These are phyloP conservation scores for Calcarius ornatus DNA, from an alignment of 2,113 vertebrate species.

Conservation along the genomic window DNA sequence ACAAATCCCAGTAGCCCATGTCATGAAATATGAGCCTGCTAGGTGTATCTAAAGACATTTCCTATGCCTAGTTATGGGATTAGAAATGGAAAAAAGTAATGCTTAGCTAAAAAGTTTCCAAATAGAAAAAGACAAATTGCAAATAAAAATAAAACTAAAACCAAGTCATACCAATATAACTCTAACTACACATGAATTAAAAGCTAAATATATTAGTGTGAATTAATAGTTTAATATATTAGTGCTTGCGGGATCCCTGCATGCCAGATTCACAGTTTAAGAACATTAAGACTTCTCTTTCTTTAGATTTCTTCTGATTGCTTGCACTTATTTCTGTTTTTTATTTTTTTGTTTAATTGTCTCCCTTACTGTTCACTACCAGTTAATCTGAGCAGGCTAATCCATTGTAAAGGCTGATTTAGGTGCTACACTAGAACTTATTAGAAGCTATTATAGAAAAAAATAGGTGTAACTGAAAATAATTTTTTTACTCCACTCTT, in stretches of 20 bases:
- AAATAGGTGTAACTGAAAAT: neutral
- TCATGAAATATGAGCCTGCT: neutral
- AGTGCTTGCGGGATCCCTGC: neutral
- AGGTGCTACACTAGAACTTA: neutral
- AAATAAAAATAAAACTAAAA: neutral
- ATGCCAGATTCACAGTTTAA: neutral
- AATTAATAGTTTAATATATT: neutral
- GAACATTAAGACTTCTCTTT: neutral
- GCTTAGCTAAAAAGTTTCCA: neutral
- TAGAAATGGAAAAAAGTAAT: neutral
- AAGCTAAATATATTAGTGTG: neutral
- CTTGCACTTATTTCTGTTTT: conserved; percentile 5
- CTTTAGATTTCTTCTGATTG: neutral
- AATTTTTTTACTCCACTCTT: neutral
- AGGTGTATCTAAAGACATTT: neutral
- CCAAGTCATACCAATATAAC: neutral
- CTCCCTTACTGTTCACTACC: neutral
- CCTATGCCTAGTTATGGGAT: neutral
- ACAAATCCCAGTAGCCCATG: neutral
- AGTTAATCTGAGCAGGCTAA: neutral
- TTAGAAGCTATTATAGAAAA: neutral
- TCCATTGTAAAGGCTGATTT: neutral
- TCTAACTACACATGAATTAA: neutral
- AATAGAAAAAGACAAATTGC: neutral
- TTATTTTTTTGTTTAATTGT: neutral